phyloP scores from a whole-genome alignment of 64 coral and sea anemone genomes.

The Dendrophyllia cribrosa region DNA sequence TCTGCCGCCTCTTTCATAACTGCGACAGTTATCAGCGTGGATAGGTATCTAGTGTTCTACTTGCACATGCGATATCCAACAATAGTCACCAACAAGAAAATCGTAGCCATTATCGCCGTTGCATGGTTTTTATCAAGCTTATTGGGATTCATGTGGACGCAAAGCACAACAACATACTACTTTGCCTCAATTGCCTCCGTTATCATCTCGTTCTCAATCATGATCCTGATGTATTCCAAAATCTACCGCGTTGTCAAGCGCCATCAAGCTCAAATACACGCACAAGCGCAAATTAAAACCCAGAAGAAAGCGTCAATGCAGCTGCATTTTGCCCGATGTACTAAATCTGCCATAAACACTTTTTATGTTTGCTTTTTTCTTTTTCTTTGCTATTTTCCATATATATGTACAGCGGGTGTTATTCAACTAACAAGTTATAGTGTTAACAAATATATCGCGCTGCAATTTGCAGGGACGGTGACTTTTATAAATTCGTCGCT shows the following conservation, averaged over 20 bases:
- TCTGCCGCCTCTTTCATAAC: slow-evolving; percentile 22
- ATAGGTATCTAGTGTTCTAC: slow-evolving; percentile 58
- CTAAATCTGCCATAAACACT: slow-evolving; percentile 62
- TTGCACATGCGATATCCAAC: slow-evolving; percentile 66
- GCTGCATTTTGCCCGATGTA: slow-evolving; percentile 14
- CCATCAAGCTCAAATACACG: slow-evolving; percentile 41
- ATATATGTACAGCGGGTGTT: slow-evolving; percentile 29
- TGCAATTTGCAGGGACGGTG: slow-evolving; percentile 51
- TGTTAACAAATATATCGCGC: slow-evolving; percentile 7
- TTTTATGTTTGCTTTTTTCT: slow-evolving; percentile 57
- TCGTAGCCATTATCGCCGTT: not conserved
- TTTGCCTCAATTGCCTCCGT: not conserved
- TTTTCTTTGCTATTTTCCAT: slow-evolving; percentile 46
- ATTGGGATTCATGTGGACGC: not conserved
- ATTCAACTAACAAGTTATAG: slow-evolving; percentile 50
- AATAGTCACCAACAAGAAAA: slow-evolving; percentile 52
- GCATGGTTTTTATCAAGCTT: slow-evolving; percentile 32
- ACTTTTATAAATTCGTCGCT: slow-evolving; percentile 56
- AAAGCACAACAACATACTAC: slow-evolving; percentile 20
- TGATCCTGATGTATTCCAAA: slow-evolving; percentile 36
- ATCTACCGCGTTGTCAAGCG: slow-evolving; percentile 58
- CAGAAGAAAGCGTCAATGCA: not conserved
- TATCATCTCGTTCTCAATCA: slow-evolving; percentile 32
- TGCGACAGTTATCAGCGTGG: slow-evolving; percentile 47
- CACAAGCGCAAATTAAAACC: slow-evolving; percentile 1